Evolutionary conservation across 2,888 invertebrate species (phyloP).

Genomic region (Cheilosia variabilis): DNA sequence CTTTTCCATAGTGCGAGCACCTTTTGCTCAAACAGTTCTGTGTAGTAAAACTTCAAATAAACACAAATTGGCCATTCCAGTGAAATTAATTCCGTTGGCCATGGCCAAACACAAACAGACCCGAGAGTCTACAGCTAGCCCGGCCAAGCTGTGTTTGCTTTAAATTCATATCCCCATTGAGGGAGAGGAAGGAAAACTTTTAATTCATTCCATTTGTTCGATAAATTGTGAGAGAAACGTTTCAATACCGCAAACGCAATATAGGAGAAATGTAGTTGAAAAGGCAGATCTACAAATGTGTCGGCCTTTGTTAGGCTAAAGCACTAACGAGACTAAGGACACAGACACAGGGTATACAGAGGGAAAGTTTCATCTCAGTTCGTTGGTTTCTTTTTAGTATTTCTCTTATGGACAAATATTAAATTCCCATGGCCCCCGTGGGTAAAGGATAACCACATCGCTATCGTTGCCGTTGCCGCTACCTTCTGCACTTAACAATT

Average conservation of each 20-base stretch:
- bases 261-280: not conserved
- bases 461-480: conserved; percentile 25
- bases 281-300: conserved; percentile 32
- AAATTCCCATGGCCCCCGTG: conserved; percentile 39
- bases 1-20: not conserved
- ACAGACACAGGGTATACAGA: not conserved
- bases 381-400: conserved; percentile 31
- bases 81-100: conserved; percentile 19
- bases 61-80: conserved; percentile 17
- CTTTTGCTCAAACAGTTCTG: not conserved
- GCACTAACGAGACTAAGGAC: not conserved
- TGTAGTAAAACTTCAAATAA: not conserved
- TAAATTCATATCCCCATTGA: conserved; percentile 13
- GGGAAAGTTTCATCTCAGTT: conserved; percentile 25
- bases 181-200: conserved; percentile 28
- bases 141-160: conserved; percentile 6
- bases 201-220: conserved; percentile 45
- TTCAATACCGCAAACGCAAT: not conserved
- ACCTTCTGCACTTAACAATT: conserved; percentile 58
- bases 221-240: conserved; percentile 1
- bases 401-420: conserved; percentile 56
- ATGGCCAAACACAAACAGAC: not conserved
- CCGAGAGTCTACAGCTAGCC: not conserved
- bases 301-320: conserved; percentile 19
- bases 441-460: conserved; percentile 51